Evolutionary conservation across 2,888 invertebrate species (phyloP).

Genomic region (Drosophila stalkeri): DNA sequence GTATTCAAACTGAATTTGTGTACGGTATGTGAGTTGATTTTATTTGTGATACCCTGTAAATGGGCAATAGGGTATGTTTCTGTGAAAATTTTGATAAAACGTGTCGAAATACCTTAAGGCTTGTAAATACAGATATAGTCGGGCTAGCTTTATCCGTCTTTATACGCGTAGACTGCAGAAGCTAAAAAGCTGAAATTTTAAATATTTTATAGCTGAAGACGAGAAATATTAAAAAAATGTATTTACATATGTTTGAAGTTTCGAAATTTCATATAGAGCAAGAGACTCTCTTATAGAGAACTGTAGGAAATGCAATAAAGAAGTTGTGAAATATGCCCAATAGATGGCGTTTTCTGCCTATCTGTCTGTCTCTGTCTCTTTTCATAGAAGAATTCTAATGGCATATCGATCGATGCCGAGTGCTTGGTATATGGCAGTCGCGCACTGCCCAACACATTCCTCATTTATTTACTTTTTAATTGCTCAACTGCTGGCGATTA

Average conservation of each 20-base stretch:
- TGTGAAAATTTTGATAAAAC: no score
- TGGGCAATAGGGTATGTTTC: no score
- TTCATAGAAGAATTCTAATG: neutral
- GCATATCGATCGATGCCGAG: neutral
- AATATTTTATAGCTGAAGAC: no score
- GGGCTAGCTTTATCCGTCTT: neutral
- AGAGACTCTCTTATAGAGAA: no score
- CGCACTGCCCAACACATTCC: neutral
- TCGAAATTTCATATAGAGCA: no score
- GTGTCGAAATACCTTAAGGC: neutral
- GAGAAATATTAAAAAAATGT: no score
- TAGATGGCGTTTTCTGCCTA: neutral
- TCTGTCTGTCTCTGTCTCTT: neutral
- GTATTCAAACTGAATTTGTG: constrained; percentile 52
- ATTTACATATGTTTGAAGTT: no score
- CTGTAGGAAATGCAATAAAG: neutral
- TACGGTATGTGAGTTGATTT: constrained; percentile 29
- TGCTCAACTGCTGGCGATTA: constrained; percentile 60
- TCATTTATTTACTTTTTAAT: constrained; percentile 18
- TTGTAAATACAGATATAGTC: neutral
- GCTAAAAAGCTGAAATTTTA: neutral
- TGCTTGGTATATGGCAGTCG: neutral
- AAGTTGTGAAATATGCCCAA: neutral
- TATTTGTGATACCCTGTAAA: neutral
- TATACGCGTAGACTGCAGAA: no score